These are phyloP conservation scores for Agapetus fuscipes DNA, from an alignment of 2,888 invertebrate genomes.

Conservation along the genomic window DNA sequence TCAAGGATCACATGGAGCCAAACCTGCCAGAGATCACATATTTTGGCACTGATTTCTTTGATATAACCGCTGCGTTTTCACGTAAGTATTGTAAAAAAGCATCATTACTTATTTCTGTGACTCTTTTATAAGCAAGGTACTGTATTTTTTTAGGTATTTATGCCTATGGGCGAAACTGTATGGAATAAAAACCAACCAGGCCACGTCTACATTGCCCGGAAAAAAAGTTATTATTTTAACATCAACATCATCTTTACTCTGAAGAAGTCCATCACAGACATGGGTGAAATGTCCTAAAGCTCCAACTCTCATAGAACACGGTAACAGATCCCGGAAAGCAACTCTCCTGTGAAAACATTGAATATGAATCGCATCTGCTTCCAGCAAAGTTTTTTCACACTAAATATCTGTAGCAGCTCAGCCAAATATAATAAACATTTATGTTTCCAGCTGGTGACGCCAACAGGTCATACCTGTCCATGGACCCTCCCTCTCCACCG, in stretches of 20 bases:
- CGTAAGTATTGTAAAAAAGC: constrained; percentile 46
- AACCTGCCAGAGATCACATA: constrained; percentile 81
- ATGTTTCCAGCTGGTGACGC: constrained; percentile 43
- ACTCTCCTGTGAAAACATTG: no score
- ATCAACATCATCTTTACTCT: neutral
- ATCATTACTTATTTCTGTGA: neutral
- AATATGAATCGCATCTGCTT: no score
- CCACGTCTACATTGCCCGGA: no score
- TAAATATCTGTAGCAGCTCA: neutral
- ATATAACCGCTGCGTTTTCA: constrained; percentile 60
- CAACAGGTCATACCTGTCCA: constrained; percentile 46
- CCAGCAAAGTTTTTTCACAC: no score
- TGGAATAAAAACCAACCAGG: no score
- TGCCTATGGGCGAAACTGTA: no score
- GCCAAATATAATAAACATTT: neutral
- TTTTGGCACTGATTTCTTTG: constrained; percentile 76
- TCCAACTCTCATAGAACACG: no score
- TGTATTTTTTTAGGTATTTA: no score
- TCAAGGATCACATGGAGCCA: constrained; percentile 89
- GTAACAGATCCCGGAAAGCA: no score
- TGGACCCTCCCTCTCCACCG: constrained; percentile 49
- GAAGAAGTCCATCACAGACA: no score
- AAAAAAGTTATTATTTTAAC: constrained; percentile 3
- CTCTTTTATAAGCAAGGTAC: no score
- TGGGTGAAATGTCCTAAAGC: no score